Evolutionary conservation across 2,888 invertebrate species (phyloP).

Genomic region (Pyrocoelia pectoralis): DNA sequence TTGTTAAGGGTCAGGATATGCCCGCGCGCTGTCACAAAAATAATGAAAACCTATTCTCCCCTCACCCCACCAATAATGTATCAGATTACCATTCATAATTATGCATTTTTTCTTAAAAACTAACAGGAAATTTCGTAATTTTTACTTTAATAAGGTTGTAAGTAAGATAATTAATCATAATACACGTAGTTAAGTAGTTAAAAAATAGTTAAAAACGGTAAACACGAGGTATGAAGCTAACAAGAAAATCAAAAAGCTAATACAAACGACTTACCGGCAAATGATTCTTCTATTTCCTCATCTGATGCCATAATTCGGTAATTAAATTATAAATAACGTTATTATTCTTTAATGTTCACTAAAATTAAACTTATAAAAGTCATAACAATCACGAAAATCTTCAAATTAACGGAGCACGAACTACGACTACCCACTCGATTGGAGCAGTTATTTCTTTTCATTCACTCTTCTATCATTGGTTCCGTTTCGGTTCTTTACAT

Average conservation of each 20-base stretch:
- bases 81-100: conserved; percentile 54
- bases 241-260: conserved; percentile 50
- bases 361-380: conserved; percentile 26
- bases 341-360: conserved; percentile 13
- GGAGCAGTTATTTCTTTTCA: conserved; percentile 41
- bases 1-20: conserved; percentile 79
- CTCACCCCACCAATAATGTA: conserved; percentile 51
- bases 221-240: conserved; percentile 44
- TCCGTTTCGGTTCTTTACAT: neutral
- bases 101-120: conserved; percentile 42
- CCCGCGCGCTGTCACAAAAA: conserved; percentile 68
- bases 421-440: conserved; percentile 31
- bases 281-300: conserved; percentile 86
- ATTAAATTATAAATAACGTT: neutral
- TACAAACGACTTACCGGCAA: conserved; percentile 76
- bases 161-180: neutral
- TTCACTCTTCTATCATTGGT: conserved; percentile 32
- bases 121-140: neutral
- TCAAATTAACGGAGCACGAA: conserved; percentile 36
- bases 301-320: conserved; percentile 78
- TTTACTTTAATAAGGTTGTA: neutral
- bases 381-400: conserved; percentile 37
- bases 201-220: conserved; percentile 25
- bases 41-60: conserved; percentile 61
- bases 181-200: conserved; percentile 9